Base-by-base conservation (phyloP, 2,113 vertebrate genomes). In the Cebidichthys violaceus region DNA sequence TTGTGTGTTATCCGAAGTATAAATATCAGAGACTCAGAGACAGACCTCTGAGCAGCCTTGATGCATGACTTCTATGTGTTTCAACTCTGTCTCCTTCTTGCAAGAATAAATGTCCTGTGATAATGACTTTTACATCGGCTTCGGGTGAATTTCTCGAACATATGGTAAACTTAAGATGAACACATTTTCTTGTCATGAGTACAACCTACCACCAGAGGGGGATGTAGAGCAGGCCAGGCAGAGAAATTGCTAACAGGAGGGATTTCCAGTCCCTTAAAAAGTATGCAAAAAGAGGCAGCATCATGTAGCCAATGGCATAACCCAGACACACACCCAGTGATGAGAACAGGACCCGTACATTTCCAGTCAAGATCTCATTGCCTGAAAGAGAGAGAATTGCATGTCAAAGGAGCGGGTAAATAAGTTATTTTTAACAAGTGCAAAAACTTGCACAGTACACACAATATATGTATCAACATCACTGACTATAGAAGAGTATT, bases 151-250 rank as follows among this genome's bases (percentile, higher is more conserved):
- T n/a, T n/a, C n/a, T n/a, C n/a, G n/a, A n/a, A n/a, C n/a, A n/a
- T n/a, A n/a, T n/a, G 5, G 17, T 33, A 50, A 69, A 50, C 27
- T 20, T 17, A 17, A 15, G 17, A 50, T 33, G 27, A 52, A 43
- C 33, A n/a, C 4, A n/a, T 39, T 41, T 10, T 11, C 52, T 20
- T 64, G n/a, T 59, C 9, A 9, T 68, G 41, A 66, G 0, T 9
- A 27, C 33, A 59, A 96, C 97, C 93, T 86, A 98, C 97, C 97
- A 97, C 97, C 97, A 98, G 3, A 97, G 92, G 0, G 89, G 94
- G 1, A 93, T 37, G 50, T 81, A 98, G 11, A 97, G 76, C 64
- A 97, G 71, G 18, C 96, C 95, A 0, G 96, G 95, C 20, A 95
- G 1, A 0, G 94, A 94, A 9, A 97, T 88, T 0, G 93, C 94